A percentile compares a stretch with the other conserved stretches of the same genome.
Evolutionary conservation across 2,888 invertebrate species (phyloP).

Genomic region (Prosopocoilus inquinatus): DNA sequence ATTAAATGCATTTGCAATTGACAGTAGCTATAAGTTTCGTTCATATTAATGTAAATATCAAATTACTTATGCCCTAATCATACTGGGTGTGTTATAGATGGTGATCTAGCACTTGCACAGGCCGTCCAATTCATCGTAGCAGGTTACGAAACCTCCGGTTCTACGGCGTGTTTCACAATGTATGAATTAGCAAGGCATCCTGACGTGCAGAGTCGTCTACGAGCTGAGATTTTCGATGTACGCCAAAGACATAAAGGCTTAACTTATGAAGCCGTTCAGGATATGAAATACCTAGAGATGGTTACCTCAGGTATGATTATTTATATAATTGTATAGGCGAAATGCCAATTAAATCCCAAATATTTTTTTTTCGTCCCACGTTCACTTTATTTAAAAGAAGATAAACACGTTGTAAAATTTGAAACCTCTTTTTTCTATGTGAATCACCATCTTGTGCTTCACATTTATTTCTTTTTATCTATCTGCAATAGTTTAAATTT

Average conservation of each 20-base stretch:
- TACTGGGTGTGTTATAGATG: neutral
- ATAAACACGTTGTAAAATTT: no score
- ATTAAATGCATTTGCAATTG: no score
- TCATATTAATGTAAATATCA: no score
- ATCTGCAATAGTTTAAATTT: no score
- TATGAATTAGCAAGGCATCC: constrained; percentile 14
- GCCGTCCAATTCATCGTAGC: constrained; percentile 10
- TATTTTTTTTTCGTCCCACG: no score
- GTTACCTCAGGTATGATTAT: constrained; percentile 7
- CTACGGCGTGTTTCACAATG: constrained; percentile 8
- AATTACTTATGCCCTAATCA: no score
- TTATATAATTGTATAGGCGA: neutral
- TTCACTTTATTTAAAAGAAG: no score
- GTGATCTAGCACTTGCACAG: constrained; percentile 5
- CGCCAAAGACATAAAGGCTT: constrained; percentile 1
- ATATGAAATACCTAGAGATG: constrained; percentile 13
- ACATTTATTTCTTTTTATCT: no score
- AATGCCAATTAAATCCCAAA: no score
- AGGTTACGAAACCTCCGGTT: constrained; percentile 11
- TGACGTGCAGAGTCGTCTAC: constrained; percentile 11
- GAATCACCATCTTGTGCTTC: no score
- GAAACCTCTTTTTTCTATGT: no score
- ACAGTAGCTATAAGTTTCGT: no score
- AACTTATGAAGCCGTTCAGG: constrained; percentile 13
- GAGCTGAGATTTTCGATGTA: constrained; percentile 5